Conservation (phyloP, 2,888 invertebrate genomes). For the Lycia hirtaria region DNA sequence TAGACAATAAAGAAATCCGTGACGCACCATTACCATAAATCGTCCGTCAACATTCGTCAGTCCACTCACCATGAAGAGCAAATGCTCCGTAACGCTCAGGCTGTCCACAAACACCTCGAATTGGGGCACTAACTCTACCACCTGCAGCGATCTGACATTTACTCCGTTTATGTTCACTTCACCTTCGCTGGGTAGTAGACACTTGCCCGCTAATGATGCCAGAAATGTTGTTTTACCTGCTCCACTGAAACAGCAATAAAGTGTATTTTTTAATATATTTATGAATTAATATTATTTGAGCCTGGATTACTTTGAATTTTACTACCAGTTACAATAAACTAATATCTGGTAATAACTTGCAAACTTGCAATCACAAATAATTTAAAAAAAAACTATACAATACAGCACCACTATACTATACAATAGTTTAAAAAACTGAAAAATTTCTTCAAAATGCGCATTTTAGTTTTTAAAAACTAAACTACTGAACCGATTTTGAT, state of each 20-base stretch:
- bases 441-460: too few species aligned
- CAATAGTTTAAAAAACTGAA: too few species aligned
- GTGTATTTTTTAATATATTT: too few species aligned
- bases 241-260: conserved; percentile 70
- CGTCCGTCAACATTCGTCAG: conserved; percentile 20
- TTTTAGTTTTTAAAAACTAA: too few species aligned
- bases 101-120: conserved; percentile 87
- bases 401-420: too few species aligned
- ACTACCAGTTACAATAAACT: too few species aligned
- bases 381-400: too few species aligned
- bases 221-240: conserved; percentile 86
- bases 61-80: conserved; percentile 87
- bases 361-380: too few species aligned
- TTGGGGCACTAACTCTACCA: conserved; percentile 87
- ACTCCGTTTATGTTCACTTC: conserved; percentile 71
- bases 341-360: too few species aligned
- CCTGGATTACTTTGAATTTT: too few species aligned
- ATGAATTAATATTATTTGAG: too few species aligned
- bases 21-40: neutral
- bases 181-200: conserved; percentile 72
- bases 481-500: too few species aligned
- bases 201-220: conserved; percentile 81
- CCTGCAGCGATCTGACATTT: conserved; percentile 68
- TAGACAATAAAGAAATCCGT: neutral
- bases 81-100: conserved; percentile 88